Percentiles rank a stretch among this genome's conserved stretches.
Conservation (phyloP, 2,113 vertebrate genomes). For the Gallinago paraguaiae region DNA sequence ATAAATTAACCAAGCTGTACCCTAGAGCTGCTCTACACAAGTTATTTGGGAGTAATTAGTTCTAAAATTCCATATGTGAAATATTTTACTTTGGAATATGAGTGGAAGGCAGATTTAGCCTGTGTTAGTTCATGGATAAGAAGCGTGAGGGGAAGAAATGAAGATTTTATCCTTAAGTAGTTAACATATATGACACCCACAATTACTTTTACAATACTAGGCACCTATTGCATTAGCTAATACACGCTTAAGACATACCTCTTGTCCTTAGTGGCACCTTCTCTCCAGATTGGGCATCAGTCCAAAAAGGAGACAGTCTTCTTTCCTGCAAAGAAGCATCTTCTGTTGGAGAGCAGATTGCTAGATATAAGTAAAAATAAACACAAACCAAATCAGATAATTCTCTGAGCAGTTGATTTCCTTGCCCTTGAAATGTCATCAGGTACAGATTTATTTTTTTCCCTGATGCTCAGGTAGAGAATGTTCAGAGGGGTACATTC, state of each 20-base stretch:
- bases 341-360: slow-evolving; percentile 50
- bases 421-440: slow-evolving; percentile 47
- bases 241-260: not conserved
- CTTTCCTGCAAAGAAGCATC: slow-evolving; percentile 39
- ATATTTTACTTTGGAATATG: not conserved
- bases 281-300: not conserved
- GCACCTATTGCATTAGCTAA: not conserved
- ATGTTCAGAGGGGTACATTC: not conserved
- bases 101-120: not conserved
- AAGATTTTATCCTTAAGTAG: not conserved
- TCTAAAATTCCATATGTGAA: not conserved
- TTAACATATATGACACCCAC: not conserved
- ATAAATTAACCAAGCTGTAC: not conserved
- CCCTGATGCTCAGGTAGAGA: slow-evolving; percentile 32
- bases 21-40: not conserved
- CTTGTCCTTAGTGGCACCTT: not conserved
- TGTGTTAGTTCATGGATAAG: not conserved
- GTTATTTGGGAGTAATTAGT: not conserved
- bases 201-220: not conserved
- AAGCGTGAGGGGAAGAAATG: not conserved
- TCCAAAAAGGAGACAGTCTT: slow-evolving; percentile 32
- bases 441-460: not conserved
- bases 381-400: slow-evolving; percentile 11
- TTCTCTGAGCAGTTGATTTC: not conserved
- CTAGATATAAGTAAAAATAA: slow-evolving; percentile 49